Base-by-base conservation (phyloP, 2,888 invertebrate genomes). In the Crocallis elinguaria region DNA sequence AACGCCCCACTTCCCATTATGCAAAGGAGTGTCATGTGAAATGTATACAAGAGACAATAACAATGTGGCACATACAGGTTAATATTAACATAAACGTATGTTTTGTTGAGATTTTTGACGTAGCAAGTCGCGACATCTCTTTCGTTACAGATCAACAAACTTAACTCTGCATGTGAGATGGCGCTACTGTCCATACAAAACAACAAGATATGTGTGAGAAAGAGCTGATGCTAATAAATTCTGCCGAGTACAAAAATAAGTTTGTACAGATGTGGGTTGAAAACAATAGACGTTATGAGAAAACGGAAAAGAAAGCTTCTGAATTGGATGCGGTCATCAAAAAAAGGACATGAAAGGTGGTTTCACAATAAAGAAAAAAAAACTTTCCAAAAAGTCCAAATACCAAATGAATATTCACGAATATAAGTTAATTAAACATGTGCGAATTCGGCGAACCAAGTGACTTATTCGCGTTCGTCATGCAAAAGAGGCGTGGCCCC, bases 1-100 rank as follows among this genome's bases (percentile, higher is more conserved):
- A 79, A 64, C 79, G 84, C 64, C 81, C 88, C 71, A 88, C 85
- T 86, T 88, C 87, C 86, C 81, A 83, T 86, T 83, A 89, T 88
- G 86, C 81, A 82, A 88, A 89, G 85, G 73, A 71, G 71, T 77
- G 75, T 74, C 79, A 81, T 75, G 77, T 79, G 77, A 80, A 84
- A 79, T 79, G 83, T 83, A 75, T 73, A 75, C 78, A n/a, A n/a
- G 78, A 84, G 75, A 88, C 88, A 88, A 86, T 82, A 71, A 71
- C 54, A 57, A 81, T 78, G 78, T 84, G 74, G 79, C 75, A 60
- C 81, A 77, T 66, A 67, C 82, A 77, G 78, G 77, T 85, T 68
- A 62, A 68, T 69, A 76, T 77, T 80, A 77, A 73, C 73, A 80
- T 82, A 54, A 54, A 77, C 66, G 73, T 74, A 69, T 64, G 66